A percentile compares a stretch with the other conserved stretches of the same genome.
Evolutionary conservation across 2,113 vertebrate species (phyloP).

Genomic region (Hydrochoerus hydrochaeris): DNA sequence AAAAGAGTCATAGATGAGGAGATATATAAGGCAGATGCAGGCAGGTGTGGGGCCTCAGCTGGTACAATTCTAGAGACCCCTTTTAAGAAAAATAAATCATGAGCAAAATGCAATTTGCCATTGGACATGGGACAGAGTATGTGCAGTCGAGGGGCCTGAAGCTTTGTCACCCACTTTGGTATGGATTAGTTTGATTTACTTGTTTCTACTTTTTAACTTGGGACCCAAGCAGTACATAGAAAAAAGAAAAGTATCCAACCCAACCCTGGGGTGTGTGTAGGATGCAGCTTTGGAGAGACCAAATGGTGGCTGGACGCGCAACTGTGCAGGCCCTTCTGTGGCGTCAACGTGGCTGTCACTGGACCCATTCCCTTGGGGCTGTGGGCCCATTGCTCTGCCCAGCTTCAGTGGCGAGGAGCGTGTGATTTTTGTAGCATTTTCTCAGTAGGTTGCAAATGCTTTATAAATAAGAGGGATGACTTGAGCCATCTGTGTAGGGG

Average conservation of each 20-base stretch:
- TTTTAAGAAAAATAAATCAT: neutral
- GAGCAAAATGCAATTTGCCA: neutral
- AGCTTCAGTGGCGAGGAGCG: fast-evolving
- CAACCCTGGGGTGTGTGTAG: neutral
- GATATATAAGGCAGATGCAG: fast-evolving
- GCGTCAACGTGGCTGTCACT: neutral
- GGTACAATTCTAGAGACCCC: neutral
- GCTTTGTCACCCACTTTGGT: neutral
- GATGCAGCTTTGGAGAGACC: neutral
- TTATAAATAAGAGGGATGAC: neutral
- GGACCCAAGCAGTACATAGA: neutral
- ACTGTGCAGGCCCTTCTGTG: neutral
- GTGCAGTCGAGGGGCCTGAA: neutral
- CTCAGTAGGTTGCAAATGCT: neutral
- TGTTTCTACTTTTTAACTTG: neutral
- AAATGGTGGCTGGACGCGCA: neutral
- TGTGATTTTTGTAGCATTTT: neutral
- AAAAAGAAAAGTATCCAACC: neutral
- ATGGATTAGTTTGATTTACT: neutral
- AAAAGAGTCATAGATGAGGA: neutral
- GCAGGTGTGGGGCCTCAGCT: neutral
- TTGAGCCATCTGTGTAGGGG: fast-evolving
- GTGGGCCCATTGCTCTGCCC: no score
- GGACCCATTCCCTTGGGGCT: neutral
- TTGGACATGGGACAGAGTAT: no score